These are phyloP conservation scores for Pseudorectes ferrugineus DNA, from an alignment of 2,113 vertebrate genomes.

Conservation along the genomic window DNA sequence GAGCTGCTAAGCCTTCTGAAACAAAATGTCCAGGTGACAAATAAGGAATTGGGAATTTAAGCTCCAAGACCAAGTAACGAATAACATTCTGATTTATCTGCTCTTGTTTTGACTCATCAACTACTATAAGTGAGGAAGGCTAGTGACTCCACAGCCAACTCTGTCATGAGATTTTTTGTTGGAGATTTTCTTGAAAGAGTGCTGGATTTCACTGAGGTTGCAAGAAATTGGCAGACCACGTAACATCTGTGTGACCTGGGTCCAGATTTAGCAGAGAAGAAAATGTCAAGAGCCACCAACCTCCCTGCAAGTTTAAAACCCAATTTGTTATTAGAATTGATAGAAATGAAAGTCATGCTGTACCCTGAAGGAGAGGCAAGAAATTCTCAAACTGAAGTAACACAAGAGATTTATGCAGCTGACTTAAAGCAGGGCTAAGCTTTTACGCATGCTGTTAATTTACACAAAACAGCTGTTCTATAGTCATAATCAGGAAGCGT, in stretches of 20 bases:
- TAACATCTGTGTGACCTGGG: not conserved
- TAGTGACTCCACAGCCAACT: not conserved
- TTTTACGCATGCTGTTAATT: not conserved
- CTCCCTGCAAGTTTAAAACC: not conserved
- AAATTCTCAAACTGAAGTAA: not conserved
- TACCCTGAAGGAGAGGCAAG: not conserved
- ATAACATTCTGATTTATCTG: not conserved
- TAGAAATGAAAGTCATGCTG: not conserved
- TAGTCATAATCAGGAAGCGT: not conserved
- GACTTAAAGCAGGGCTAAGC: not conserved
- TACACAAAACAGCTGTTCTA: slow-evolving; percentile 1
- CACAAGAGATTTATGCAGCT: not conserved
- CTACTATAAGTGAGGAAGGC: not conserved
- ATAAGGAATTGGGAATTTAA: not conserved
- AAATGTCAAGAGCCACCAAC: not conserved
- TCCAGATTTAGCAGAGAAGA: not conserved
- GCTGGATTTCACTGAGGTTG: not conserved
- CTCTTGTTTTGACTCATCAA: not conserved
- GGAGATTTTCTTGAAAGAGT: not conserved
- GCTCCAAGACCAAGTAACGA: not conserved
- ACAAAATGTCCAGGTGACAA: not conserved
- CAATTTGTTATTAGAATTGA: not conserved
- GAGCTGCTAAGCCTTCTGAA: not conserved
- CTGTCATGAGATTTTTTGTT: not conserved
- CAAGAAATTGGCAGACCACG: not conserved